Evolutionary conservation across 2,888 invertebrate species (phyloP), one percentile per base, ranked within the genome.

Genomic region (Clusia tigrina): DNA sequence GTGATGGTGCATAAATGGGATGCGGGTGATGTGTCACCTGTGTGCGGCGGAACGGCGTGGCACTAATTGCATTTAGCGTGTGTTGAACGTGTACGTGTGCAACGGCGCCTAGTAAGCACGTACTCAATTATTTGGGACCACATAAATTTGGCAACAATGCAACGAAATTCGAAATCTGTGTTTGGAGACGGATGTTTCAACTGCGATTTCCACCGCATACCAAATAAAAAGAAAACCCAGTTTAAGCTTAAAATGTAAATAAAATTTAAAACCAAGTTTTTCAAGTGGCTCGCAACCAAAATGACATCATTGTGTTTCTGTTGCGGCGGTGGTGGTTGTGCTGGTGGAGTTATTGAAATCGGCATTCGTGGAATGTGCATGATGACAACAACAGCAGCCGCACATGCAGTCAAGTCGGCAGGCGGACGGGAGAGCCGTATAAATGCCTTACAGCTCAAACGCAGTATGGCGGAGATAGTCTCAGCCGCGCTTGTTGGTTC

Each of bases 341-440:
- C 12, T 6, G 32, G 6, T 32, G 32, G 32, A 32, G 12, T 6
- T 32, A 9, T 32, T 12, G 32, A 32, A 32, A 32, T 32, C 12
- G 42, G 42, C 42, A 42, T 42, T 42, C 42, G n/a, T 42, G 42
- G 42, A 42, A 42, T 42, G 32, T 32, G 42, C 42, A 42, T 42
- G 42, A 42, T 17, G n/a, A 3, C n/a, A 42, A n/a, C 42, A n/a
- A 6, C 3, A 32, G 12, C 32, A n/a, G 32, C 6, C 32, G 32
- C 32, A 12, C 6, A 12, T 32, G 42, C n/a, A 9, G 9, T 42
- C 3, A n/a, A 42, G 42, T 42, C 42, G 42, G n/a, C 15, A 42
- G 12, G 42, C 12, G 15, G n/a, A 32, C 6, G 6, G 6, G 32
- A 32, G n/a, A 32, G 32, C 12, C 32, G 32, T 12, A 32, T 32